Evolutionary conservation across 2,888 invertebrate species (phyloP).

Genomic region (Amblyjoppa fuscipennis): DNA sequence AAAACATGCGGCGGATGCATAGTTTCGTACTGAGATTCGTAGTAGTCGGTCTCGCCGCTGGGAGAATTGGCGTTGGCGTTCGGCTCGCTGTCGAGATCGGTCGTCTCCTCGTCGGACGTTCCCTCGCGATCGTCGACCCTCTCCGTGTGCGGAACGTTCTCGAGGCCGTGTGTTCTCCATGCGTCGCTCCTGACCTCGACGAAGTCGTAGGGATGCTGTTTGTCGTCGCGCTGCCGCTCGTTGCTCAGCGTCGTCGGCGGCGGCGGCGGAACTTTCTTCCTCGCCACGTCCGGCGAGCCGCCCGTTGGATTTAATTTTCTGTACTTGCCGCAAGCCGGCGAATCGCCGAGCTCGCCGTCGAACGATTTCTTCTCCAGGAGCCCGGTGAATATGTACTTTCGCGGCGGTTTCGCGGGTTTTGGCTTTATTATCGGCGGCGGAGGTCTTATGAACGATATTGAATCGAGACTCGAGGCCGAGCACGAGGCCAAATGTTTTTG

Average conservation of each 20-base stretch:
- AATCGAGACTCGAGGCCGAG: conserved; percentile 75
- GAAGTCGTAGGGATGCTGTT: conserved; percentile 90
- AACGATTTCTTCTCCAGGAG: conserved; percentile 82
- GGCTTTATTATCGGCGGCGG: conserved; percentile 88
- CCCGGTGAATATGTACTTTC: conserved; percentile 86
- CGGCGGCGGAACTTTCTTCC: conserved; percentile 1
- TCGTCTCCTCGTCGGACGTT: conserved; percentile 15
- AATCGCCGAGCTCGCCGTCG: conserved; percentile 85
- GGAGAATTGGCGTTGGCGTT: conserved; percentile 11
- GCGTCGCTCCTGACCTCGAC: conserved; percentile 92
- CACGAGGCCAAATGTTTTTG: conserved; percentile 74
- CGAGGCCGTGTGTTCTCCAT: conserved; percentile 93
- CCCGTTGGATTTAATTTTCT: conserved; percentile 87
- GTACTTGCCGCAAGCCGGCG: conserved; percentile 86
- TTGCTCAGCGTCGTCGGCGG: background rate
- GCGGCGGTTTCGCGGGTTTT: conserved; percentile 88
- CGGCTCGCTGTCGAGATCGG: conserved; percentile 44
- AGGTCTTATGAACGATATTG: conserved; percentile 74
- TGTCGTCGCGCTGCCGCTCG: conserved; percentile 80
- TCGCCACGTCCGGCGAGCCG: conserved; percentile 81
- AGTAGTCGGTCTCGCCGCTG: conserved; percentile 64
- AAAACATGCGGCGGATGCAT: conserved; percentile 71
- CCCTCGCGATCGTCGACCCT: conserved; percentile 75
- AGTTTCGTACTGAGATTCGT: conserved; percentile 81
- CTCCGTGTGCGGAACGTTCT: conserved; percentile 91